phyloP scores from a whole-genome alignment of 2,113 vertebrate species.

The Laterallus jamaicensis region DNA sequence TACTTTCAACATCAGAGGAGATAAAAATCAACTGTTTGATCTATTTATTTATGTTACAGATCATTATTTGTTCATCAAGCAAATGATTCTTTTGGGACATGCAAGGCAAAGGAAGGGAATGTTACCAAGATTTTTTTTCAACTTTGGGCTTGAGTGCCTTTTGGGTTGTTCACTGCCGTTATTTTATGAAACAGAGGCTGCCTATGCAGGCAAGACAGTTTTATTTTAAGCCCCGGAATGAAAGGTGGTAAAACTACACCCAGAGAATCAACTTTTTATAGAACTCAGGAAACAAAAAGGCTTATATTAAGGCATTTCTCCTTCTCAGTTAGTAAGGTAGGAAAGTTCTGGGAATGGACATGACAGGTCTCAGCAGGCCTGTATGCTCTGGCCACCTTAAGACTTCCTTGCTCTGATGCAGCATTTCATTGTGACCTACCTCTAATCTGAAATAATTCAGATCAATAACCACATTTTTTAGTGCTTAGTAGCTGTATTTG shows the following conservation, averaged over 20 bases:
- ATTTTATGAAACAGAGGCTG: background rate
- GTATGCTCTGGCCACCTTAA: background rate
- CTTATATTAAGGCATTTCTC: background rate
- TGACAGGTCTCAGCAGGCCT: background rate
- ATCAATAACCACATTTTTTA: background rate
- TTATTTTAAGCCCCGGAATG: background rate
- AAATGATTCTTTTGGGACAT: background rate
- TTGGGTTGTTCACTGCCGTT: background rate
- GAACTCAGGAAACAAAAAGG: background rate
- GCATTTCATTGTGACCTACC: background rate
- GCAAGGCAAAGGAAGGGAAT: background rate
- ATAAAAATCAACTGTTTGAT: background rate
- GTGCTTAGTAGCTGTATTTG: background rate
- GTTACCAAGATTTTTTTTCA: background rate
- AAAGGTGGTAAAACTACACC: background rate
- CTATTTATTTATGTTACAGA: no score
- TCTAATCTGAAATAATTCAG: background rate
- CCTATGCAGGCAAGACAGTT: background rate
- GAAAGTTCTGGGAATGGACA: background rate
- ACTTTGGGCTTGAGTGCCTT: background rate
- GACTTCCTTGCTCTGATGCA: background rate
- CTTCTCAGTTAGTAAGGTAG: background rate
- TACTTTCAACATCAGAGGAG: background rate
- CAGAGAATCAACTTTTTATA: background rate
- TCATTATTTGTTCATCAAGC: background rate